Evolutionary conservation across 2,113 vertebrate species (phyloP).

Genomic region (Elephantulus edwardii): DNA sequence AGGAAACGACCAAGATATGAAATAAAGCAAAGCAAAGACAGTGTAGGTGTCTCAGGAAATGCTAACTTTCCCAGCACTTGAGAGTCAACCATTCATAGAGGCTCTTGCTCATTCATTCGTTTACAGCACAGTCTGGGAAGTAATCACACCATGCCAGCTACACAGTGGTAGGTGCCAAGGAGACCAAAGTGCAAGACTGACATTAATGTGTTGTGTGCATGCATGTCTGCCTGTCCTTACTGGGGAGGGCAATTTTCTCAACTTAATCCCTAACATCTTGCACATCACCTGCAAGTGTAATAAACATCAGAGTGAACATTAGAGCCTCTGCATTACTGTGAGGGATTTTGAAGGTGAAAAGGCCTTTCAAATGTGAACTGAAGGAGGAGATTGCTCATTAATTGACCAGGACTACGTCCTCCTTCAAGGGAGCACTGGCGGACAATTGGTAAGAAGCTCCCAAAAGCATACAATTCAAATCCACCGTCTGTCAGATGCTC

Average conservation of each 20-base stretch:
- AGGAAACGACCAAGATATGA: not conserved
- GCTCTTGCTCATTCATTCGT: not conserved
- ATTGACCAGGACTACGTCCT: no score
- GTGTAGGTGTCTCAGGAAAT: not conserved
- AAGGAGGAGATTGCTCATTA: not conserved
- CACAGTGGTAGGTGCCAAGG: not conserved
- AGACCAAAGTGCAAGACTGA: not conserved
- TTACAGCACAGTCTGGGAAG: not conserved
- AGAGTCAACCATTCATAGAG: not conserved
- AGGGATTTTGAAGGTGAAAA: not conserved
- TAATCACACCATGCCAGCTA: not conserved
- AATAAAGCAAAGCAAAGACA: constrained; percentile 25
- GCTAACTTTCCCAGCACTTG: not conserved
- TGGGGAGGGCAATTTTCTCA: not conserved
- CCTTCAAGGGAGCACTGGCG: no score
- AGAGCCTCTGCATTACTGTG: no score
- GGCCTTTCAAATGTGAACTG: not conserved
- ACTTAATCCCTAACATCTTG: not conserved
- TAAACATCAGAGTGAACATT: not conserved
- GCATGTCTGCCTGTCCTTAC: not conserved
- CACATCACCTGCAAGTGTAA: not conserved
- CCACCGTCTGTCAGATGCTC: no score
- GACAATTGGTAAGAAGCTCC: no score
- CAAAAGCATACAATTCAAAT: no score
- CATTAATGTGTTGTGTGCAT: not conserved